Conservation (phyloP, 2,888 invertebrate genomes). For the Diarsia mendica region DNA sequence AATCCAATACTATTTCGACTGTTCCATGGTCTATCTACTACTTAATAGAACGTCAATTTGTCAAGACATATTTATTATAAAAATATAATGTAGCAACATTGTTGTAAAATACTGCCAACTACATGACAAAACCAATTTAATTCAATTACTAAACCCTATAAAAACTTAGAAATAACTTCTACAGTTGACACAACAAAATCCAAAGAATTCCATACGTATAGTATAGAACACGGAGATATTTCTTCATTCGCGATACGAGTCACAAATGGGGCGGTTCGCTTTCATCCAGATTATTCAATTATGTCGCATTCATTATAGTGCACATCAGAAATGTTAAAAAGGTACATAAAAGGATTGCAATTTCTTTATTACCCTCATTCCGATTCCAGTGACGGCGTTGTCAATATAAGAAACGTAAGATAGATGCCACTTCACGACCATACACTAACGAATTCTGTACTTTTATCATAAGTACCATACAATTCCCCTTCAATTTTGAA, state of each 20-base stretch:
- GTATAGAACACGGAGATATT: slow-evolving; percentile 40
- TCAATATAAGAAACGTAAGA: slow-evolving; percentile 84
- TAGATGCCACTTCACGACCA: slow-evolving; percentile 79
- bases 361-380: slow-evolving; percentile 85
- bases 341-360: slow-evolving; percentile 79
- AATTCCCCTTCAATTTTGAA: slow-evolving; percentile 22
- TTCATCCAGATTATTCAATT: slow-evolving; percentile 78
- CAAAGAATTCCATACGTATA: slow-evolving; percentile 32
- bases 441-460: slow-evolving; percentile 75
- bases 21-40: neutral
- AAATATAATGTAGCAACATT: neutral
- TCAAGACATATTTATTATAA: neutral
- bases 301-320: slow-evolving; percentile 76
- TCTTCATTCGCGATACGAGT: slow-evolving; percentile 56
- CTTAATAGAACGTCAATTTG: neutral
- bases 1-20: neutral
- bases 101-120: neutral
- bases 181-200: slow-evolving; percentile 17
- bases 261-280: slow-evolving; percentile 69
- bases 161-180: slow-evolving; percentile 23
- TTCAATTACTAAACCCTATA: slow-evolving; percentile 17
- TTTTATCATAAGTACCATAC: slow-evolving; percentile 37
- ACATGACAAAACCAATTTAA: slow-evolving; percentile 18
- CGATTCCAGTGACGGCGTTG: slow-evolving; percentile 78
- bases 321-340: slow-evolving; percentile 75